Evolutionary conservation across 2,888 invertebrate species (phyloP).

Genomic region (Pecten maximus): DNA sequence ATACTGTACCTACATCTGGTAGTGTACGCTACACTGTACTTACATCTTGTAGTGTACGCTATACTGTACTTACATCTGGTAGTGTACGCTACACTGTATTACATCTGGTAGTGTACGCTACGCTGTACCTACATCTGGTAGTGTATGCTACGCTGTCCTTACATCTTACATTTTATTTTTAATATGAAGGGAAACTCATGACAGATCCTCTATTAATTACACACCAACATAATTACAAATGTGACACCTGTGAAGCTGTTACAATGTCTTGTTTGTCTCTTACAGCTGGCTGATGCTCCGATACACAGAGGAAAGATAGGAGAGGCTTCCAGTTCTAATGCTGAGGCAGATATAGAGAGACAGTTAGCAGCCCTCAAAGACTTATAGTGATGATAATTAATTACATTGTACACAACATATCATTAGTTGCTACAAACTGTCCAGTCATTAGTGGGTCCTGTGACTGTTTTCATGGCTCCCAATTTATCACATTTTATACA

Average conservation of each 20-base stretch:
- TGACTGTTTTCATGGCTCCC: background rate
- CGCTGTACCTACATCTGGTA: too few relatives aligned
- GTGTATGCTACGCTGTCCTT: too few relatives aligned
- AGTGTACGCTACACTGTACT: too few relatives aligned
- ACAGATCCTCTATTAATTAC: too few relatives aligned
- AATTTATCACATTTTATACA: background rate
- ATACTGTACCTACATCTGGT: too few relatives aligned
- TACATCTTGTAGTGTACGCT: too few relatives aligned
- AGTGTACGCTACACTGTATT: too few relatives aligned
- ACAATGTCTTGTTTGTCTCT: conserved; percentile 41
- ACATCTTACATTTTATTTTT: too few relatives aligned
- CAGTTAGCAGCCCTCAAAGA: conserved; percentile 81
- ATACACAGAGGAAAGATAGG: conserved; percentile 80
- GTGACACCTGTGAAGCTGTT: background rate
- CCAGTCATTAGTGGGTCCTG: background rate
- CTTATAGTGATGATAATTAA: conserved; percentile 61
- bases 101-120: too few relatives aligned
- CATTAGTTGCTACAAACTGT: background rate
- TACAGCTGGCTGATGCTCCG: conserved; percentile 82
- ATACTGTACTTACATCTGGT: too few relatives aligned
- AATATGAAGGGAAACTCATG: too few relatives aligned
- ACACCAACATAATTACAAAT: too few relatives aligned
- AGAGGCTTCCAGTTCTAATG: conserved; percentile 76
- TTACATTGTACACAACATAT: background rate
- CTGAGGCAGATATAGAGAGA: conserved; percentile 82